Evolutionary conservation across 2,888 invertebrate genomes (phyloP).

Genomic region (Drosophila putrida): DNA sequence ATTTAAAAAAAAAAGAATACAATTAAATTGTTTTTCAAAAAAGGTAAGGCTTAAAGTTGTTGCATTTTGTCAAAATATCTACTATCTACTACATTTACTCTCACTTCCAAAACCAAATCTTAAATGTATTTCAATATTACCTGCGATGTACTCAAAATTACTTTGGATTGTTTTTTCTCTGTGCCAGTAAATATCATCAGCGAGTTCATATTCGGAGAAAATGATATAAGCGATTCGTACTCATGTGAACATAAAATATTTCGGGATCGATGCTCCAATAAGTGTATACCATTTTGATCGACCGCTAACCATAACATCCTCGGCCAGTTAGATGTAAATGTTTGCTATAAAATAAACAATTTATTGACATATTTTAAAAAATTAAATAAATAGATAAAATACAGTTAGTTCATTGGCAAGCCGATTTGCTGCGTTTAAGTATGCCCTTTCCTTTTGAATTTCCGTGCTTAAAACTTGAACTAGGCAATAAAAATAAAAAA

Average conservation of each 20-base stretch:
- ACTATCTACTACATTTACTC: too few relatives aligned
- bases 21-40: too few relatives aligned
- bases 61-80: too few relatives aligned
- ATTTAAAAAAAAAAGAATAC: too few relatives aligned
- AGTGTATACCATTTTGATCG: slow-evolving; percentile 95
- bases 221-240: slow-evolving; percentile 94
- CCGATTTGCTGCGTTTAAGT: too few relatives aligned
- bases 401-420: too few relatives aligned
- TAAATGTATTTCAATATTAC: slow-evolving; percentile 85
- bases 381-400: neutral
- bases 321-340: slow-evolving; percentile 98
- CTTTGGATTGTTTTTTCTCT: slow-evolving; percentile 96
- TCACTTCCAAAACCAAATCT: neutral
- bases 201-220: slow-evolving; percentile 96
- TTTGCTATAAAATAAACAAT: slow-evolving; percentile 88
- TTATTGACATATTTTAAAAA: neutral
- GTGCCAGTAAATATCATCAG: slow-evolving; percentile 97
- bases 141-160: slow-evolving; percentile 96
- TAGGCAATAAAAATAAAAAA: too few relatives aligned
- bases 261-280: slow-evolving; percentile 94
- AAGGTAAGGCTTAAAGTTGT: too few relatives aligned
- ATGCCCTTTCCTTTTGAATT: too few relatives aligned
- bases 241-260: slow-evolving; percentile 96
- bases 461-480: too few relatives aligned
- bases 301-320: slow-evolving; percentile 96